Conservation (phyloP, 2,888 invertebrate species). For the Caenorhabditis sp. region DNA sequence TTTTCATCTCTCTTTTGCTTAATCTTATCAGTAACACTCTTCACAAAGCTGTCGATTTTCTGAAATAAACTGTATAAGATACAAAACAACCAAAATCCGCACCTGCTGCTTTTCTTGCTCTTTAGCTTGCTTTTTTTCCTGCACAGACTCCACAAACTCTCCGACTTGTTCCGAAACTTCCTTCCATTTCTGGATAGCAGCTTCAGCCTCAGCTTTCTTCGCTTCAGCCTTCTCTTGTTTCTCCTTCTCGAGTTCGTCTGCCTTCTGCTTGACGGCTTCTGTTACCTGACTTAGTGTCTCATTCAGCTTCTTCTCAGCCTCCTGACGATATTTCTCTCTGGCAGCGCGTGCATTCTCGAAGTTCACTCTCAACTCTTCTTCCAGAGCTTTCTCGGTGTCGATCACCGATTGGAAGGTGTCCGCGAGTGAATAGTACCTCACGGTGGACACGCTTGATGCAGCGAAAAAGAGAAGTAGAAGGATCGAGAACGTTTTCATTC, state of each 20-base stretch:
- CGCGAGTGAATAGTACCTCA: conserved; percentile 57
- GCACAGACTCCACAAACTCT: conserved; percentile 32
- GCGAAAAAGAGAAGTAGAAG: conserved; percentile 29
- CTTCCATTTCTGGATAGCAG: conserved; percentile 52
- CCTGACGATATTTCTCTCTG: conserved; percentile 29
- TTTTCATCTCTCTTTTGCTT: conserved; percentile 56
- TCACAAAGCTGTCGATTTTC: conserved; percentile 60
- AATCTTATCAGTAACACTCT: conserved; percentile 43
- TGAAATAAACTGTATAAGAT: conserved; percentile 4
- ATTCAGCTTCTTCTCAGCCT: conserved; percentile 41
- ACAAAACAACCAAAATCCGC: background rate
- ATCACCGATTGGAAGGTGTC: conserved; percentile 65
- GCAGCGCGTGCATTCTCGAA: conserved; percentile 59
- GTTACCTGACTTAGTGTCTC: conserved; percentile 38
- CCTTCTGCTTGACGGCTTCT: conserved; percentile 57
- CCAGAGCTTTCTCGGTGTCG: conserved; percentile 62
- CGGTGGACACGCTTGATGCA: conserved; percentile 7
- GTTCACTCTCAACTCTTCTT: conserved; percentile 61
- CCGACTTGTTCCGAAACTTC: conserved; percentile 55
- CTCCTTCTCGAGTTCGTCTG: conserved; percentile 53
- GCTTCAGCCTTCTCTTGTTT: conserved; percentile 50
- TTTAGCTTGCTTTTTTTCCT: conserved; percentile 50
- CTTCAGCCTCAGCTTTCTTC: conserved; percentile 56
- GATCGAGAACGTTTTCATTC: conserved; percentile 50
- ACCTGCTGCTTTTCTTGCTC: conserved; percentile 59